Evolutionary conservation across 1,140 invertebrate species (phyloP).

Genomic region (Agrilus planipennis): DNA sequence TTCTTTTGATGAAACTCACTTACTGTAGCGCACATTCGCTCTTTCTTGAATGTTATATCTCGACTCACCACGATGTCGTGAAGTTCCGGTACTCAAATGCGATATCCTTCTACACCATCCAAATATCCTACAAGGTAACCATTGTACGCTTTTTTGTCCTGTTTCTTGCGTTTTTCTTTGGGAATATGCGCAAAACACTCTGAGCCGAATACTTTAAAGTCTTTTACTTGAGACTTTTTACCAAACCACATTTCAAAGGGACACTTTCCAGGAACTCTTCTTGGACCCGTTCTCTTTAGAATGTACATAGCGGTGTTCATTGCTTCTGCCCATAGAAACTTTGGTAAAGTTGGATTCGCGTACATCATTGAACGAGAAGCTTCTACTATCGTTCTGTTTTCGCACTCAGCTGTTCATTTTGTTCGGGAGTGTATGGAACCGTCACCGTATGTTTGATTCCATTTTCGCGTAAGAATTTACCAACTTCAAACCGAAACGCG

Average conservation of each 20-base stretch:
- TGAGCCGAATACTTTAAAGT: constrained; percentile 23
- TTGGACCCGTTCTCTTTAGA: constrained; percentile 27
- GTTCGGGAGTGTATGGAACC: constrained; percentile 1
- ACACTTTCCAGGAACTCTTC: constrained; percentile 8
- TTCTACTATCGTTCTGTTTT: constrained; percentile 3
- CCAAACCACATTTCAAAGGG: constrained; percentile 16
- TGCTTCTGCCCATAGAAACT: constrained; percentile 34
- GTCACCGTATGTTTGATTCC: background rate
- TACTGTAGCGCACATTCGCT: too few relatives aligned
- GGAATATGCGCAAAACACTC: constrained; percentile 12
- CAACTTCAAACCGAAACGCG: constrained; percentile 15
- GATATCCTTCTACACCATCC: constrained; percentile 20
- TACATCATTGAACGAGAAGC: background rate
- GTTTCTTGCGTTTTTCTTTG: constrained; percentile 24
- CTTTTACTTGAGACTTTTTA: constrained; percentile 12
- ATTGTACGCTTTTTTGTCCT: constrained; percentile 23
- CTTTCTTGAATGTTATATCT: too few relatives aligned
- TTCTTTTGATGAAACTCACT: too few relatives aligned
- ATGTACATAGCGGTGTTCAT: constrained; percentile 33
- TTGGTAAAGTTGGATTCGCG: constrained; percentile 20
- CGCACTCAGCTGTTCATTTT: background rate
- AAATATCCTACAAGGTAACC: constrained; percentile 23
- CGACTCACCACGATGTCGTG: too few relatives aligned
- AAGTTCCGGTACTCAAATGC: too few relatives aligned
- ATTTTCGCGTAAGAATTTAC: too few relatives aligned